phyloP scores from a whole-genome alignment of 2,888 invertebrate genomes.

The Tenthredo scrophulariae region DNA sequence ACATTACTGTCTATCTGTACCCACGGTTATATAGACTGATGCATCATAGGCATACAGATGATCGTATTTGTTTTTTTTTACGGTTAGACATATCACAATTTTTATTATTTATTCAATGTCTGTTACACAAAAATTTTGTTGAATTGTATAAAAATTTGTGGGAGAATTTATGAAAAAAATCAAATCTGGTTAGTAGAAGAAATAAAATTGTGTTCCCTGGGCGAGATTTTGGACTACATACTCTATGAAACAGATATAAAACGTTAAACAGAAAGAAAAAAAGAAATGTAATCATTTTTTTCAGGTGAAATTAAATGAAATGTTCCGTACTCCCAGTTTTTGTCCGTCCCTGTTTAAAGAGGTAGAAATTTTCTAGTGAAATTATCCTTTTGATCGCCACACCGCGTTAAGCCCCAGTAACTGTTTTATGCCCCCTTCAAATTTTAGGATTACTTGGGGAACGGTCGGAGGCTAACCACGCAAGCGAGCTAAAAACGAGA shows the following conservation, averaged over 20 bases:
- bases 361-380: constrained; percentile 24
- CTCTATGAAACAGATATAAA: too few relatives aligned
- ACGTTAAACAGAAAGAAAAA: too few relatives aligned
- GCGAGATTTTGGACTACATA: too few relatives aligned
- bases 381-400: constrained; percentile 32
- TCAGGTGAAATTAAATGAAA: not conserved
- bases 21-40: not conserved
- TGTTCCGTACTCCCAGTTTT: not conserved
- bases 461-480: constrained; percentile 12
- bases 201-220: not conserved
- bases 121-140: not conserved
- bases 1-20: not conserved
- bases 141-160: not conserved
- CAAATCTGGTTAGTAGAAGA: too few relatives aligned
- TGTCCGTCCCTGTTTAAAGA: not conserved
- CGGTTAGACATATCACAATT: not conserved
- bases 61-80: not conserved
- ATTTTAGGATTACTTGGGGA: constrained; percentile 36
- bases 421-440: constrained; percentile 38
- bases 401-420: constrained; percentile 31
- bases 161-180: too few relatives aligned
- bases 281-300: not conserved
- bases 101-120: not conserved
- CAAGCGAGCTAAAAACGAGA: constrained; percentile 29
- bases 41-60: not conserved